Evolutionary conservation across 2,797 vertebrate species (phyloP).

Genomic region (Hoplostethus mediterraneus): DNA sequence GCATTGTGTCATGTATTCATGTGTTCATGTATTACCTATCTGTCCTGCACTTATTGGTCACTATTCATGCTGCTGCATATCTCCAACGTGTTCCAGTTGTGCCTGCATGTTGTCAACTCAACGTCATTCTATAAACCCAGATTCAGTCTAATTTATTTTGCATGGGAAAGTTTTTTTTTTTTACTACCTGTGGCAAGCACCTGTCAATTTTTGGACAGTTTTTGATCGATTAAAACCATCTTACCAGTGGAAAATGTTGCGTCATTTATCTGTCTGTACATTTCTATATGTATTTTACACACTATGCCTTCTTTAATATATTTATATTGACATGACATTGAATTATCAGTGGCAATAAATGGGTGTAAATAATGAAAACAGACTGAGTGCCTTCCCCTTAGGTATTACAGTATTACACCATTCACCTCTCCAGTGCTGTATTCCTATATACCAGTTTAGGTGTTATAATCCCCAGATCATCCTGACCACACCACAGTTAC

Average conservation of each 20-base stretch:
- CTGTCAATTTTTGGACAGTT: conserved; percentile 74
- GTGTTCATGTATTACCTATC: background rate
- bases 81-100: conserved; percentile 34
- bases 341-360: background rate
- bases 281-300: conserved; percentile 1
- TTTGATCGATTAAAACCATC: conserved; percentile 72
- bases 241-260: background rate
- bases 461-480: conserved; percentile 11
- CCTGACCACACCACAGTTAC: background rate
- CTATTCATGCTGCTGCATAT: conserved; percentile 37
- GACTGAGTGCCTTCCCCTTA: no score
- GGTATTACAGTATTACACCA: background rate
- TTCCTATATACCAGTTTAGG: background rate
- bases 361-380: background rate
- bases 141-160: conserved; percentile 77
- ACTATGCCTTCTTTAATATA: background rate
- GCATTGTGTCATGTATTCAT: conserved; percentile 35
- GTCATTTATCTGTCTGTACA: background rate
- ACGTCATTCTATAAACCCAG: conserved; percentile 50
- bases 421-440: background rate
- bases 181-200: conserved; percentile 54
- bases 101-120: conserved; percentile 30
- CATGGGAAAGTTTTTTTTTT: conserved; percentile 47
- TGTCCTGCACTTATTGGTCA: conserved; percentile 60
- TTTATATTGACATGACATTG: background rate